Evolutionary conservation across 2,113 vertebrate genomes (phyloP).

Genomic region (Numida meleagris): DNA sequence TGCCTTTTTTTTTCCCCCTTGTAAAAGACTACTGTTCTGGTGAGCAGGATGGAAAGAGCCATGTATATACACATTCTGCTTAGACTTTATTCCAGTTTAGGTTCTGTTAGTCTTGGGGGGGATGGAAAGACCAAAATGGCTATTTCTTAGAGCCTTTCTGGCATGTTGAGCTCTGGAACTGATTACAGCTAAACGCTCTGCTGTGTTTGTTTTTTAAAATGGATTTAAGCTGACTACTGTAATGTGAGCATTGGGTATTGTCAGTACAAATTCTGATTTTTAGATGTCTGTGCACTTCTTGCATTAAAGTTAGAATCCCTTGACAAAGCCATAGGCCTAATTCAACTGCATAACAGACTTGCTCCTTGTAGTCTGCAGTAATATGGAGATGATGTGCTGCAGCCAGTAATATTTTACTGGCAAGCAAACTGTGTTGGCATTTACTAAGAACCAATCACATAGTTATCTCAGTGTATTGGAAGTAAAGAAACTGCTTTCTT

Average conservation of each 20-base stretch:
- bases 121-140: not conserved
- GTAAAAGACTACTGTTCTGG: not conserved
- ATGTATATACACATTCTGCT: not conserved
- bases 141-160: not conserved
- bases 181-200: not conserved
- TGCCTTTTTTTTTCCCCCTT: slow-evolving; percentile 3
- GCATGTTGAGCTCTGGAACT: not conserved
- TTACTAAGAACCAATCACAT: not conserved
- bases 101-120: not conserved
- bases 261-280: not conserved
- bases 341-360: not conserved
- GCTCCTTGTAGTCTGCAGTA: not conserved
- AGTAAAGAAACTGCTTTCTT: not conserved
- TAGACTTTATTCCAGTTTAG: not conserved
- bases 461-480: not conserved
- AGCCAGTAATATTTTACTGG: not conserved
- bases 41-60: not conserved
- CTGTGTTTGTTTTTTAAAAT: not conserved
- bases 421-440: not conserved
- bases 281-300: not conserved
- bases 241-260: not conserved
- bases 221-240: not conserved
- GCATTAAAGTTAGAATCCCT: not conserved
- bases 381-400: not conserved
- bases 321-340: not conserved